A percentile compares a stretch with the other conserved stretches of the same genome.
Conservation (phyloP, 2,113 vertebrate genomes). For the Parotia lawesii region DNA sequence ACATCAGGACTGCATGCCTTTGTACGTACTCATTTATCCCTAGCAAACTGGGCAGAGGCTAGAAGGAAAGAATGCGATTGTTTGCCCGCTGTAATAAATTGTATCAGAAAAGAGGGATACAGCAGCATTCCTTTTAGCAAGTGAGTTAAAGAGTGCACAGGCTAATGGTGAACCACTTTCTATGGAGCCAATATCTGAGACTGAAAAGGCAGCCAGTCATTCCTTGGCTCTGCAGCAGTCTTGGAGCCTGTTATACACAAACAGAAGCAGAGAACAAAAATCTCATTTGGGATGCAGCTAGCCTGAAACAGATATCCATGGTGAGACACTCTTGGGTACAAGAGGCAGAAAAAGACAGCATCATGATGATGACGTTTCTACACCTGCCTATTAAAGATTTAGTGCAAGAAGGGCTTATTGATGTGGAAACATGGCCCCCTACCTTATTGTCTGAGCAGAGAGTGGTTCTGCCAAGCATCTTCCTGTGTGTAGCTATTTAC, state of each 20-base stretch:
- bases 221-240: constrained; percentile 22
- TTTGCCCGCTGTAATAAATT: not conserved
- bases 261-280: constrained; percentile 34
- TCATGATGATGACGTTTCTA: not conserved
- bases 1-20: not conserved
- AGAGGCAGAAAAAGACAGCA: not conserved
- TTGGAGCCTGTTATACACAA: constrained; percentile 21
- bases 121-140: constrained; percentile 4
- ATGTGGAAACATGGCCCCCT: not conserved
- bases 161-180: constrained; percentile 1
- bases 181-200: not conserved
- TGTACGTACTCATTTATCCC: not conserved
- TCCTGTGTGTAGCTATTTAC: not conserved
- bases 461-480: not conserved
- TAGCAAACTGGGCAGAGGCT: not conserved
- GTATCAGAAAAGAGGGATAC: not conserved
- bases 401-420: not conserved
- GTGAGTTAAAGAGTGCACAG: not conserved
- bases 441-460: not conserved
- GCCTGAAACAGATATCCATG: not conserved
- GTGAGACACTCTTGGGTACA: not conserved
- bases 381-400: not conserved
- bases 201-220: constrained; percentile 7
- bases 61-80: not conserved
- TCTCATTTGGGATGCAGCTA: constrained; percentile 4